These are phyloP conservation scores for Platorchestia sp. DNA, from an alignment of 1,140 invertebrate genomes.

Conservation along the genomic window DNA sequence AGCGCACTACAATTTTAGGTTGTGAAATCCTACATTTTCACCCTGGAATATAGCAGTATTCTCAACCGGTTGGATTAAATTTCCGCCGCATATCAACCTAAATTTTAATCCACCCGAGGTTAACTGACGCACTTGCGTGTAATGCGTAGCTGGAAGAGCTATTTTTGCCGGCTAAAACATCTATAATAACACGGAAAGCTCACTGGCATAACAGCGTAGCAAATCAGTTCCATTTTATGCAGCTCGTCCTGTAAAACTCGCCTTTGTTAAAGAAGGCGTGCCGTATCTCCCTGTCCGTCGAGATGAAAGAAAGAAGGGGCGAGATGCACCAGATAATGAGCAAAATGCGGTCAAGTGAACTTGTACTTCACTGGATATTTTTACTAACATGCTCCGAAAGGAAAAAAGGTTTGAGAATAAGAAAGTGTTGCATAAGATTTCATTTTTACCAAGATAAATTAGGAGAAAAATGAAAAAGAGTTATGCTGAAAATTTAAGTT, in stretches of 20 bases:
- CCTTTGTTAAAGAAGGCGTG: not conserved
- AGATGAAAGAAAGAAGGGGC: not conserved
- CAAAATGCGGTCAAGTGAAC: not conserved
- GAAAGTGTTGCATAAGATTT: not conserved
- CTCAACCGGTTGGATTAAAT: not conserved
- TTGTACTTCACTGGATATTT: not conserved
- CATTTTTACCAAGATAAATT: not conserved
- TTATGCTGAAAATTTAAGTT: not conserved
- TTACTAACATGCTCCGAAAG: not conserved
- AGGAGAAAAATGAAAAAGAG: not conserved
- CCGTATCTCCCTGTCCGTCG: not conserved
- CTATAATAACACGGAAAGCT: not conserved
- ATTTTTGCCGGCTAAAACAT: not conserved
- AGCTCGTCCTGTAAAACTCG: not conserved
- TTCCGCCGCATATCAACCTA: not conserved
- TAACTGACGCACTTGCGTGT: not conserved
- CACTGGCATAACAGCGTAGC: not conserved
- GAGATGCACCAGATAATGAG: not conserved
- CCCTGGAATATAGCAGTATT: not conserved
- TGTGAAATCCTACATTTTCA: not conserved
- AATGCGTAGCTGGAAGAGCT: not conserved
- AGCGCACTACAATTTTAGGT: not conserved
- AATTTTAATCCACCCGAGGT: not conserved
- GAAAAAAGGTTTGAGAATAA: not conserved
- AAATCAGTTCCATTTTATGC: not conserved